Base-by-base conservation (phyloP, 2,113 vertebrate genomes). In the Scomber scombrus region DNA sequence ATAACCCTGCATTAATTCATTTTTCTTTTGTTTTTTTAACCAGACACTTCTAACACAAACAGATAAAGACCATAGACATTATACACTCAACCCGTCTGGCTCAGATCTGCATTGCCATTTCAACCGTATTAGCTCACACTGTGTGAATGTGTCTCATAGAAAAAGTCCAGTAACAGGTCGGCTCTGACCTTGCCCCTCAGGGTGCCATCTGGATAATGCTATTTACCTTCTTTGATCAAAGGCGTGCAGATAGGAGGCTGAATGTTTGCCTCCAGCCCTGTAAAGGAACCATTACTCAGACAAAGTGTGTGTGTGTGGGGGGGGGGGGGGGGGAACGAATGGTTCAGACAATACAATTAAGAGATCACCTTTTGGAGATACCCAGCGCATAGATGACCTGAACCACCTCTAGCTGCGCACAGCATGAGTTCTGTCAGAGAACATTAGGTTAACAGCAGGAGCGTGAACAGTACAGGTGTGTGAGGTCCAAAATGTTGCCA, bases 141-240 rank as follows among this genome's bases (percentile, higher is more conserved):
- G 51, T 78, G 51, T 60, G 26, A 82, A 71, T 68, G 3, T 50
- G 26, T 67, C 56, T 49, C 13, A 14, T 62, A 40, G 58, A 73
- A 72, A 49, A 75, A 54, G 57, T 47, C 21, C 40, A 71, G 68
- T 71, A 73, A 51, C 47, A 64, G 54, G 65, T 62, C 19, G 3
- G 51, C 69, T 77, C 19, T 89, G 64, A 85, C 82, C 83, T 83
- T 18, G 66, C 72, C 77, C 86, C 87, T 75, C 62, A 60, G 75
- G 88, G 82, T 58, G 34, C 63, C 75, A 78, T 85, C 80, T 79
- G 67, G 77, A 26, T 89, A 88, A 90, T 73, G 82, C 61, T 78
- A 58, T 90, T 86, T 85, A 80, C 78, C 81, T 73, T 64, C 79
- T 77, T 78, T 88, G 82, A 92, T 86, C 84, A 74, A 81, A 90